These are phyloP conservation scores for Pantherophis guttatus DNA, from an alignment of 2,113 vertebrate species.

Conservation along the genomic window DNA sequence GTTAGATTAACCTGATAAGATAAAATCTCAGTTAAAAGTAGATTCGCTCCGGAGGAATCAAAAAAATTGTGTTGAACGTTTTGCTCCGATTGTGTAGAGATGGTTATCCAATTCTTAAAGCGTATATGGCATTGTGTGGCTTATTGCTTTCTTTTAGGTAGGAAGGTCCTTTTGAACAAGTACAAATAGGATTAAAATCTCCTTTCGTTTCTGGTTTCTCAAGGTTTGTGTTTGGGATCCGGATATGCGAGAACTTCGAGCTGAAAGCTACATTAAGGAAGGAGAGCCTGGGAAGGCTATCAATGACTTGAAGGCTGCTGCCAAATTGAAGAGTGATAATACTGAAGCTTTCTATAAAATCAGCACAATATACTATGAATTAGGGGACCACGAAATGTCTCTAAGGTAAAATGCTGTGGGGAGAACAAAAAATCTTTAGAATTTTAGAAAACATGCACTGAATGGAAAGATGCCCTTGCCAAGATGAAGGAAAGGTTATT, in stretches of 20 bases:
- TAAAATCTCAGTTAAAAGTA: neutral
- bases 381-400: conserved; percentile 94
- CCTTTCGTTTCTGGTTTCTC: conserved; percentile 66
- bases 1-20: neutral
- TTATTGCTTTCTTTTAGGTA: neutral
- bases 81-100: neutral
- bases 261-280: conserved; percentile 90
- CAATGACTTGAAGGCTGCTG: conserved; percentile 91
- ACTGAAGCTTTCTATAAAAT: conserved; percentile 94
- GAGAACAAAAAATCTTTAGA: neutral
- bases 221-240: conserved; percentile 96
- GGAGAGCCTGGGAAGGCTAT: conserved; percentile 92
- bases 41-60: neutral
- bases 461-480: neutral
- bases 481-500: neutral
- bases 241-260: conserved; percentile 87
- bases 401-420: conserved; percentile 79
- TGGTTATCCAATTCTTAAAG: neutral
- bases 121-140: neutral
- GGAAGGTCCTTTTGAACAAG: neutral
- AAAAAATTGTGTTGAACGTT: neutral
- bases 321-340: conserved; percentile 94
- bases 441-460: neutral
- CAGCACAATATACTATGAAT: conserved; percentile 91
- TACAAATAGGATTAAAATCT: conserved; percentile 35